Conservation (phyloP, 2,113 vertebrate species). For the Dicrurus megarhynchus region DNA sequence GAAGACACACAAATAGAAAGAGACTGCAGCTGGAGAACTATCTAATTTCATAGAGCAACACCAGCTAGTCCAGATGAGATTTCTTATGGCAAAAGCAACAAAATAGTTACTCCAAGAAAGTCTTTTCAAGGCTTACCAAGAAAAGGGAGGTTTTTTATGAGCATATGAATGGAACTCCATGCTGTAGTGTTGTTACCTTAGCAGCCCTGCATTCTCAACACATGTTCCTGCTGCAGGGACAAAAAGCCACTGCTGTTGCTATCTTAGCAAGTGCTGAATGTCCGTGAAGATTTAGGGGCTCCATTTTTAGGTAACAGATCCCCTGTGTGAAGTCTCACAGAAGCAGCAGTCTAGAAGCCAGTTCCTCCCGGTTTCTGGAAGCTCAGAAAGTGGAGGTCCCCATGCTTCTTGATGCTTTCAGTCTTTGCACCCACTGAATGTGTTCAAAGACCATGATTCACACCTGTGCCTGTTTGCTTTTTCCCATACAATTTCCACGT, state of each 20-base stretch:
- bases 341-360: neutral
- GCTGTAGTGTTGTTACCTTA: neutral
- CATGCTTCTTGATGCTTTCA: rapidly evolving
- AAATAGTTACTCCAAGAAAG: neutral
- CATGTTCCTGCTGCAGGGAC: neutral
- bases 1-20: neutral
- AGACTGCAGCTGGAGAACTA: neutral
- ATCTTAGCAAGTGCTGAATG: neutral
- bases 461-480: neutral
- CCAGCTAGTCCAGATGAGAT: neutral
- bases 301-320: neutral
- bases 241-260: neutral
- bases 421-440: neutral
- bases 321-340: rapidly evolving
- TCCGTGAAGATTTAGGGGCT: neutral
- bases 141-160: neutral
- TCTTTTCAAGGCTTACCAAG: neutral
- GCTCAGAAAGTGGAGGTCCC: neutral
- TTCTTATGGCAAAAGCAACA: neutral
- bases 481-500: neutral
- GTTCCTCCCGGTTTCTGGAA: neutral
- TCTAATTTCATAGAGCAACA: neutral
- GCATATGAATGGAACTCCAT: neutral
- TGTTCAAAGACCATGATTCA: neutral
- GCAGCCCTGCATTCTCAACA: neutral